phyloP scores from a whole-genome alignment of 2,113 vertebrate species.

The Trinectes maculatus region DNA sequence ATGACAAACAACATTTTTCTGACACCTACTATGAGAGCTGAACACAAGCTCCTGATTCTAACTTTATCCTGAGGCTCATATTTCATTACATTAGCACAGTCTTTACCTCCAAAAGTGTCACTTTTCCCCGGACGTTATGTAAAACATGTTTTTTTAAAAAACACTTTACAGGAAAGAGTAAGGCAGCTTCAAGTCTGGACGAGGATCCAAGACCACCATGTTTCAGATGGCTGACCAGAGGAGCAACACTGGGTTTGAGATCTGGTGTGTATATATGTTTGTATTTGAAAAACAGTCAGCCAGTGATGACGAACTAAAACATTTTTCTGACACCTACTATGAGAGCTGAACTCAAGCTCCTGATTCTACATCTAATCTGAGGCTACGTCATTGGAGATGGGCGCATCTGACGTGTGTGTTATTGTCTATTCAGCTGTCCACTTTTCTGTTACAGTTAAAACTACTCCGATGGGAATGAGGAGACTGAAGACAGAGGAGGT shows the following conservation, averaged over 20 bases:
- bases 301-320: slow-evolving; percentile 43
- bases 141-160: background rate
- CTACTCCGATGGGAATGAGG: background rate
- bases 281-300: too few relatives aligned
- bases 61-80: slow-evolving; percentile 41
- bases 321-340: slow-evolving; percentile 67
- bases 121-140: too few relatives aligned
- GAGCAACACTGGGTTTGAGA: too few relatives aligned
- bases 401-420: background rate
- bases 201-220: too few relatives aligned
- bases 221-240: too few relatives aligned
- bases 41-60: slow-evolving; percentile 62
- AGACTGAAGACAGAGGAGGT: too few relatives aligned
- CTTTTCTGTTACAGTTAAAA: background rate
- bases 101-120: background rate
- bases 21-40: slow-evolving; percentile 76
- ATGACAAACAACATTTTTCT: slow-evolving; percentile 69
- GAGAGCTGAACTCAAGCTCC: slow-evolving; percentile 50
- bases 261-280: too few relatives aligned
- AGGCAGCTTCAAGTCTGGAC: background rate
- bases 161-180: background rate
- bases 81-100: background rate
- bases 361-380: slow-evolving; percentile 50
- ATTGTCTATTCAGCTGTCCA: background rate
- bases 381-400: slow-evolving; percentile 9